Percentiles rank a stretch among this genome's conserved stretches.
Evolutionary conservation across 2,113 vertebrate species (phyloP).

Genomic region (Lontra canadensis): DNA sequence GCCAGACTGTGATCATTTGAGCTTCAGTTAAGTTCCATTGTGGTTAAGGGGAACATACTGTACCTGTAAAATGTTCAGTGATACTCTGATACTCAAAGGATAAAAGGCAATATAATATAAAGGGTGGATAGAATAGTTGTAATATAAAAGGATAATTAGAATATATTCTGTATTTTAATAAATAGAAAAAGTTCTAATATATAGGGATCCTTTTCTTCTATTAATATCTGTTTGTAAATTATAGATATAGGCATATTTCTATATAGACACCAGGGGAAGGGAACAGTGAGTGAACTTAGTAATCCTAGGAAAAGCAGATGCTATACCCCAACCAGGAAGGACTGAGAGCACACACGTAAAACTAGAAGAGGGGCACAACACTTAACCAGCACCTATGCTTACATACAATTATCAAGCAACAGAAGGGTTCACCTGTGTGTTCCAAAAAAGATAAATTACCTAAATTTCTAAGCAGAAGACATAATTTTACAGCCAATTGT

Average conservation of each 20-base stretch:
- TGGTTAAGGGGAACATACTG: not conserved
- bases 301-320: not conserved
- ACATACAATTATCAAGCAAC: not conserved
- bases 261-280: not conserved
- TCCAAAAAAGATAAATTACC: not conserved
- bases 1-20: not conserved
- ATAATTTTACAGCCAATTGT: not conserved
- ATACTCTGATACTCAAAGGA: not conserved
- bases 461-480: not conserved
- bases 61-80: not conserved
- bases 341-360: not conserved
- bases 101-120: not conserved
- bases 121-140: not conserved
- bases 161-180: not conserved
- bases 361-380: not conserved
- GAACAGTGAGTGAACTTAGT: not conserved
- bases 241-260: not conserved
- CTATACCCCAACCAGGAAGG: not conserved
- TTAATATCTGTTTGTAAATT: not conserved
- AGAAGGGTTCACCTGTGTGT: not conserved
- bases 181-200: constrained; percentile 7
- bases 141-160: not conserved
- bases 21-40: not conserved
- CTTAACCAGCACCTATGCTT: not conserved
- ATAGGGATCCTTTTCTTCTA: not conserved